phyloP scores from a whole-genome alignment of 1,140 invertebrate species.

The Trichonephila clavipes region DNA sequence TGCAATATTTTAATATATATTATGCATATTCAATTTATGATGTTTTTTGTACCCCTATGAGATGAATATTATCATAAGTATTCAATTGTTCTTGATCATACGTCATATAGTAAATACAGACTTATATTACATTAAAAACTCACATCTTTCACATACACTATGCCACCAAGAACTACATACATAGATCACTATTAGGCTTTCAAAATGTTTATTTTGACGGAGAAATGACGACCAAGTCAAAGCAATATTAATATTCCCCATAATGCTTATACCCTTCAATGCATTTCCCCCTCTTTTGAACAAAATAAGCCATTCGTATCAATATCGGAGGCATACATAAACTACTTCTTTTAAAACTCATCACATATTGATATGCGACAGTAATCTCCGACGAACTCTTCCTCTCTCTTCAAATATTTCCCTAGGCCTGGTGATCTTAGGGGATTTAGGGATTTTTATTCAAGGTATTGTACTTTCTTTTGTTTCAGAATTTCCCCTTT shows the following conservation, averaged over 20 bases:
- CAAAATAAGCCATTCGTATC: slow-evolving; percentile 46
- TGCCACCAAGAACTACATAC: neutral
- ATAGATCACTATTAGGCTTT: slow-evolving; percentile 35
- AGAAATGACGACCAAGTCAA: neutral
- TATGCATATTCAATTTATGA: no score
- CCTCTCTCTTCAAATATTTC: neutral
- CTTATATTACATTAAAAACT: neutral
- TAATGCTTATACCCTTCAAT: neutral
- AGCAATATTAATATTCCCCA: slow-evolving; percentile 41
- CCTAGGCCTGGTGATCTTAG: neutral
- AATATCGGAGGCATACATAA: slow-evolving; percentile 7
- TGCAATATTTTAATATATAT: no score
- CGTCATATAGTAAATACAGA: neutral
- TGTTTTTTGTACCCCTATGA: no score
- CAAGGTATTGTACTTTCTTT: neutral
- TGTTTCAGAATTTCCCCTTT: slow-evolving; percentile 1
- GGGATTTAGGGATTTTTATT: neutral
- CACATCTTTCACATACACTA: neutral
- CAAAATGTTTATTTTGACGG: neutral
- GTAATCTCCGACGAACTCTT: neutral
- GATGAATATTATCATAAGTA: neutral
- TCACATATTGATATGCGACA: slow-evolving; percentile 53
- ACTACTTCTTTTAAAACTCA: slow-evolving; percentile 48
- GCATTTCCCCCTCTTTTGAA: neutral
- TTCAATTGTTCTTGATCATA: neutral